A percentile compares a stretch with the other conserved stretches of the same genome.
Evolutionary conservation across 2,888 invertebrate species (phyloP).

Genomic region (Cryptocheilus praepositus): DNA sequence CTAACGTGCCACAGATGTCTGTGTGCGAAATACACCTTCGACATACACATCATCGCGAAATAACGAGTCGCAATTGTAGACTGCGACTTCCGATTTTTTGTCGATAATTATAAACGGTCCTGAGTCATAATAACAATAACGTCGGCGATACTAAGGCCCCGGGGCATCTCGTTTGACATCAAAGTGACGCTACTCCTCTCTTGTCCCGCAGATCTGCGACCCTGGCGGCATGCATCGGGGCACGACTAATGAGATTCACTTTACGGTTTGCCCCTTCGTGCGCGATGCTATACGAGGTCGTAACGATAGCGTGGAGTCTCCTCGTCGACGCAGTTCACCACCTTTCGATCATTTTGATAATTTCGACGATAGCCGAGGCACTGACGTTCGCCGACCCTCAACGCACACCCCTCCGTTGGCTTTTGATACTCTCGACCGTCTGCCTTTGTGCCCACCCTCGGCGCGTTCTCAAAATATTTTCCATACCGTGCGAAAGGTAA

Average conservation of each 20-base stretch:
- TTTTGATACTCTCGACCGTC: conserved; percentile 25
- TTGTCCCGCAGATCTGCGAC: conserved; percentile 3
- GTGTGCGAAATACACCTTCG: too few species aligned
- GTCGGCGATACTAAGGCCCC: conserved; percentile 50
- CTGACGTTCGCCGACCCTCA: conserved; percentile 7
- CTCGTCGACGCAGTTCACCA: conserved; percentile 30
- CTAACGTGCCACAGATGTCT: too few species aligned
- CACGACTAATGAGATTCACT: conserved; percentile 74
- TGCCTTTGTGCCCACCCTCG: conserved; percentile 22
- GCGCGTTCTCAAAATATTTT: conserved; percentile 13
- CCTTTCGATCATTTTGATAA: conserved; percentile 61
- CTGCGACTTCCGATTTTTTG: conserved; percentile 65
- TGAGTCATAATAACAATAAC: conserved; percentile 65
- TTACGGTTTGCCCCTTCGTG: conserved; percentile 66
- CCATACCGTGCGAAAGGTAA: conserved; percentile 1
- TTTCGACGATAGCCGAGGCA: conserved; percentile 43
- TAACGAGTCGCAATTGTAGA: conserved; percentile 23
- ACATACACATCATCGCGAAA: too few species aligned
- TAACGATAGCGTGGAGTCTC: conserved; percentile 14
- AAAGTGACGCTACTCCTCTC: conserved; percentile 55
- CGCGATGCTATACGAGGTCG: conserved; percentile 46
- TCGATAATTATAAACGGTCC: conserved; percentile 68
- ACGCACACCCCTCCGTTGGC: conserved; percentile 19
- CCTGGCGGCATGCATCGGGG: conserved; percentile 57
- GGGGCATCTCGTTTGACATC: conserved; percentile 62